These are phyloP conservation scores for Macropodus opercularis DNA, from an alignment of 2,797 vertebrate species.

Conservation along the genomic window DNA sequence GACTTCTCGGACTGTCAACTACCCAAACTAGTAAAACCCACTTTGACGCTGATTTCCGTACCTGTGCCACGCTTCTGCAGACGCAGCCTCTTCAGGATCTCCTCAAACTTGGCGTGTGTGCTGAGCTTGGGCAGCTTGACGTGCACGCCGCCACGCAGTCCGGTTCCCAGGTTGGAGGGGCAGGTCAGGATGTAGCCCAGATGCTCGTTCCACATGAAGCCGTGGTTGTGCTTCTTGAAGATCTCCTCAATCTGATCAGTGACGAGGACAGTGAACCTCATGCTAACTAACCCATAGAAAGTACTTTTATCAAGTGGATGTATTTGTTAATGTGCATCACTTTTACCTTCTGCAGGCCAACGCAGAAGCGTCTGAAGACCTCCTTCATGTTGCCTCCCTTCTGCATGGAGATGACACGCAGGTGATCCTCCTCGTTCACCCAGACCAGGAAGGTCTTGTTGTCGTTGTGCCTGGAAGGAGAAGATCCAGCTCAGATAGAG, in stretches of 20 bases:
- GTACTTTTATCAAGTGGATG: too few species aligned
- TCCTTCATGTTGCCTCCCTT: constrained; percentile 97
- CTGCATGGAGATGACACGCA: constrained; percentile 99
- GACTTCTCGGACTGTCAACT: too few species aligned
- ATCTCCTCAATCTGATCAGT: constrained; percentile 88
- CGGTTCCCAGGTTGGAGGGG: constrained; percentile 96
- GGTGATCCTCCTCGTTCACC: constrained; percentile 98
- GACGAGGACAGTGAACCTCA: not conserved
- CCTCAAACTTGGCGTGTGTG: constrained; percentile 92
- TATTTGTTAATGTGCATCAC: not conserved
- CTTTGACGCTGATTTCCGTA: constrained; percentile 40
- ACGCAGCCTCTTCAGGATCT: constrained; percentile 90
- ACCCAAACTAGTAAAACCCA: too few species aligned
- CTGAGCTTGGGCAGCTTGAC: constrained; percentile 94
- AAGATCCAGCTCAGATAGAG: constrained; percentile 5
- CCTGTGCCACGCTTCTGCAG: constrained; percentile 98
- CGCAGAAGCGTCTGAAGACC: constrained; percentile 95
- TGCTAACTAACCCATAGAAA: too few species aligned
- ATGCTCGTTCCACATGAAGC: constrained; percentile 98
- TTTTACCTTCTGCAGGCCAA: constrained; percentile 83
- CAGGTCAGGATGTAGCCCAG: constrained; percentile 96
- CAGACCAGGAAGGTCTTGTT: constrained; percentile 97
- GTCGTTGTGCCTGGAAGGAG: constrained; percentile 90
- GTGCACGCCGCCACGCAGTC: constrained; percentile 93
- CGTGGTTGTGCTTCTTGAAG: constrained; percentile 91